Percentiles rank a stretch among this genome's conserved stretches.
Evolutionary conservation across 2,888 invertebrate species (phyloP).

Genomic region (Drosophila demipolita): DNA sequence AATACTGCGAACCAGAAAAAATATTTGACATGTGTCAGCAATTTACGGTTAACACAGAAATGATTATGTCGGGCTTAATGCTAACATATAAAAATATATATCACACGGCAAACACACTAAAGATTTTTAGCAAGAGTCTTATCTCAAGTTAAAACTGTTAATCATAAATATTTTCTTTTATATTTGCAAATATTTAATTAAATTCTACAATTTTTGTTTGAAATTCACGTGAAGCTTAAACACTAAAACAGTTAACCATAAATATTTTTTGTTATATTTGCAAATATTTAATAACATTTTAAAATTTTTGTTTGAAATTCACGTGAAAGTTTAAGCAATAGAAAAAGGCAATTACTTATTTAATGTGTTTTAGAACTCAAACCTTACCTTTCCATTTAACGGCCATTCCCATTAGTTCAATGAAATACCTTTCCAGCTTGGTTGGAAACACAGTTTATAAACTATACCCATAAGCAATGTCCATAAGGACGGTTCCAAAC

Average conservation of each 20-base stretch:
- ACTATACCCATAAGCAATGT: background rate
- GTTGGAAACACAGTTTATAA: background rate
- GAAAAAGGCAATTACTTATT: no score
- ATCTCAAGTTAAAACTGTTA: background rate
- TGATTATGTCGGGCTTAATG: constrained; percentile 13
- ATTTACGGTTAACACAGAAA: constrained; percentile 40
- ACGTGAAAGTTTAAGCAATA: no score
- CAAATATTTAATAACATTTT: no score
- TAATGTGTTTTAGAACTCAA: background rate
- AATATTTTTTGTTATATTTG: no score
- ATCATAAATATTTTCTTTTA: background rate
- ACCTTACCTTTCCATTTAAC: background rate
- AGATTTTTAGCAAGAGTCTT: background rate
- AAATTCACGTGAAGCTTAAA: no score
- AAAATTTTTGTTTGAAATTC: no score
- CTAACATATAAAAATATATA: background rate
- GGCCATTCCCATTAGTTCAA: background rate
- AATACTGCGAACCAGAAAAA: constrained; percentile 19
- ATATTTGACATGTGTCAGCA: constrained; percentile 56
- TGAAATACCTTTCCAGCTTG: background rate
- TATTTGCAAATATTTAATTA: background rate
- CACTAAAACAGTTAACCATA: no score
- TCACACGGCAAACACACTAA: background rate
- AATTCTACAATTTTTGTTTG: no score
- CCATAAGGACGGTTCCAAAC: background rate